phyloP scores from a whole-genome alignment of 2,113 vertebrate species.

The Scalopus aquaticus region DNA sequence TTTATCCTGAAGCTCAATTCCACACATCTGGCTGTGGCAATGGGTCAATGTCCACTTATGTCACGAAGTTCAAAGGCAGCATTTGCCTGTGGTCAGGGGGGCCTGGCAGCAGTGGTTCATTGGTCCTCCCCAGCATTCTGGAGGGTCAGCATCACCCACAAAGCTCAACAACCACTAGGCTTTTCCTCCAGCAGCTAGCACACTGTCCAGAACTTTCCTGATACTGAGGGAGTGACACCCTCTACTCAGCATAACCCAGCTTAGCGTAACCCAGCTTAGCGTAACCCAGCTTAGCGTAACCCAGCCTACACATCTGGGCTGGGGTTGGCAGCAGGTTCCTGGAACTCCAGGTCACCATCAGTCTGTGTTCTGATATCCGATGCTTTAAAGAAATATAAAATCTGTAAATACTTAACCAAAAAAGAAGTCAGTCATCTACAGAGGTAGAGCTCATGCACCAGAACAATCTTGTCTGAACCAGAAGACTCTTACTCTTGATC shows the following conservation, averaged over 20 bases:
- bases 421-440: background rate
- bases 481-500: background rate
- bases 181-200: background rate
- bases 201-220: background rate
- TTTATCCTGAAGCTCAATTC: background rate
- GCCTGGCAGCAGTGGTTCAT: background rate
- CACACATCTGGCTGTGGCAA: accelerated
- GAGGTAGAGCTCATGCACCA: background rate
- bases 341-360: too few relatives aligned
- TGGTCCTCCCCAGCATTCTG: too few relatives aligned
- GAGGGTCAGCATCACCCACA: too few relatives aligned
- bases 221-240: background rate
- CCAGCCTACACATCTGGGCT: too few relatives aligned
- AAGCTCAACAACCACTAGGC: background rate
- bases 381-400: background rate
- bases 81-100: background rate
- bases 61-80: too few relatives aligned
- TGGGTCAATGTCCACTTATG: too few relatives aligned
- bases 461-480: background rate
- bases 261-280: background rate
- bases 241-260: background rate
- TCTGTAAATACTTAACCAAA: background rate
- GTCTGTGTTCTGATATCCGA: background rate
- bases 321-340: too few relatives aligned
- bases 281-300: accelerated